Percentiles rank a stretch among this genome's conserved stretches.
phyloP scores from a whole-genome alignment of 2,113 vertebrate genomes.

The Notechis scutatus region DNA sequence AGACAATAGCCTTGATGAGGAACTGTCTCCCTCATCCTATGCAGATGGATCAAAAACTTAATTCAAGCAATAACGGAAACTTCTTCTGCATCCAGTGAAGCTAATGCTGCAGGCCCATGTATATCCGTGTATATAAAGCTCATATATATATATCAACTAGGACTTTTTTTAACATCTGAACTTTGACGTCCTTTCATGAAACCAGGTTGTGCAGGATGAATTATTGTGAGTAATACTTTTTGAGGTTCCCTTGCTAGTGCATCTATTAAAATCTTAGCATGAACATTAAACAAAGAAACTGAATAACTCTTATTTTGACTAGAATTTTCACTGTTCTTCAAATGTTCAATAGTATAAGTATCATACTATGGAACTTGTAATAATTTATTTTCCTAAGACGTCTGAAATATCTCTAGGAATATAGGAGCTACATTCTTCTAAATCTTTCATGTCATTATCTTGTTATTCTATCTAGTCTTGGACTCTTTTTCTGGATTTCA shows the following conservation, averaged over 20 bases:
- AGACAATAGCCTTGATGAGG: neutral
- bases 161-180: neutral
- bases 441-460: neutral
- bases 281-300: neutral
- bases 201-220: neutral
- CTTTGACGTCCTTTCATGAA: neutral
- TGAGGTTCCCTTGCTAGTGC: neutral
- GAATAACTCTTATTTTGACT: neutral
- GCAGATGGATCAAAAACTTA: neutral
- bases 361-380: neutral
- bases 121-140: neutral
- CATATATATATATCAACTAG: neutral
- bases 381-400: neutral
- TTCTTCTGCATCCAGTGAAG: neutral
- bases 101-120: neutral
- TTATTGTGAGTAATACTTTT: neutral
- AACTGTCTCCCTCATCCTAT: neutral
- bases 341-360: neutral
- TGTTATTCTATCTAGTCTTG: neutral
- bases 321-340: neutral
- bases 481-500: neutral
- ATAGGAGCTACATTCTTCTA: neutral
- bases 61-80: neutral
- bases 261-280: neutral
- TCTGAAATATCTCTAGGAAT: neutral